Evolutionary conservation across 2,888 invertebrate genomes (phyloP).

Genomic region (Hyposoter dolosus): DNA sequence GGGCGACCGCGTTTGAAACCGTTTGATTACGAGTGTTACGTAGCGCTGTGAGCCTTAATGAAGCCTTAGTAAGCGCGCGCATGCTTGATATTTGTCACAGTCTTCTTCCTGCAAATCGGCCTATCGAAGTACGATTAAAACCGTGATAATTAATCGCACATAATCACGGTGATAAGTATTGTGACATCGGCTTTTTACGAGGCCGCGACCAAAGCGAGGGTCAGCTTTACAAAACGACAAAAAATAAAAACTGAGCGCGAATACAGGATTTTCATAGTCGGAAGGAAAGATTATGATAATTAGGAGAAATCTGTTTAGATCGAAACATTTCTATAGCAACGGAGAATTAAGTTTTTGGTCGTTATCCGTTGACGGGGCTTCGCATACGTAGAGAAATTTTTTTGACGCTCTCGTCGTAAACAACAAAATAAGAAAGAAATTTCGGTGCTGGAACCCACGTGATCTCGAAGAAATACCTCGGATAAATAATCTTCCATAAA

Average conservation of each 20-base stretch:
- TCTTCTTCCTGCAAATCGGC: not conserved
- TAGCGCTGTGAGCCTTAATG: not conserved
- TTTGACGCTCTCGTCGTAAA: not conserved
- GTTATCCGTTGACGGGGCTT: slow-evolving; percentile 12
- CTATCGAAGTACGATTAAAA: slow-evolving; percentile 30
- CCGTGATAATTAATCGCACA: not conserved
- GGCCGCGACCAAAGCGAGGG: not conserved
- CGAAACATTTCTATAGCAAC: slow-evolving; percentile 24
- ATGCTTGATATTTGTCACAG: slow-evolving; percentile 7
- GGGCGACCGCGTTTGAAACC: not conserved
- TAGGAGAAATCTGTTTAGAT: slow-evolving; percentile 66
- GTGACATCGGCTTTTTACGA: slow-evolving; percentile 60
- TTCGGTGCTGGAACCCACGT: slow-evolving; percentile 7
- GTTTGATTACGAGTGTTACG: not conserved
- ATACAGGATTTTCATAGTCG: slow-evolving; percentile 51
- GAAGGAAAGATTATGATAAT: slow-evolving; percentile 68
- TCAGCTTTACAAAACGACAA: slow-evolving; percentile 2
- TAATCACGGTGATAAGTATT: slow-evolving; percentile 18
- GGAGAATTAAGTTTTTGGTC: slow-evolving; percentile 28
- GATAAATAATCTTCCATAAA: not conserved
- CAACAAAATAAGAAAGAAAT: slow-evolving; percentile 8
- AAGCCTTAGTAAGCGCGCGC: not conserved
- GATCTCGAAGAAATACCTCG: not conserved
- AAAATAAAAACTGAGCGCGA: slow-evolving; percentile 13
- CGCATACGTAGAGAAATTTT: slow-evolving; percentile 60